These are phyloP conservation scores for Oenanthe oenanthe DNA, from an alignment of 2,113 vertebrate genomes.

Conservation along the genomic window DNA sequence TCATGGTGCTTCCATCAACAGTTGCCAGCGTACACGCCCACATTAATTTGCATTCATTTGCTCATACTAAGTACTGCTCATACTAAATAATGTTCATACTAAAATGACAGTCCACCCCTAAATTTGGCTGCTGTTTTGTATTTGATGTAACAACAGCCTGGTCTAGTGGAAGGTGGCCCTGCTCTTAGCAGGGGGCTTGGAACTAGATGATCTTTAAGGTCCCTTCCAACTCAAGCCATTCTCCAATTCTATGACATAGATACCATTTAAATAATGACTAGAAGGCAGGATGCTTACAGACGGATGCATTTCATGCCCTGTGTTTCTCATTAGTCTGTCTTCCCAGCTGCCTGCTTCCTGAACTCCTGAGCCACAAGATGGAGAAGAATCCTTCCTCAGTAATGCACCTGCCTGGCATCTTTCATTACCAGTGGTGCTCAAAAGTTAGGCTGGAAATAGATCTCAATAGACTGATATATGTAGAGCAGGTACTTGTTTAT, in stretches of 20 bases:
- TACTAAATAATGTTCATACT: not conserved
- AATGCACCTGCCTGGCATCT: rapidly evolving
- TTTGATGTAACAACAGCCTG: not conserved
- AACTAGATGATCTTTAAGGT: not conserved
- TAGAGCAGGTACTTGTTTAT: not conserved
- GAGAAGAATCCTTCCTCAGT: not conserved
- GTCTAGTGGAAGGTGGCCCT: not conserved
- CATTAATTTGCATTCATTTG: not conserved
- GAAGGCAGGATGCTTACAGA: rapidly evolving
- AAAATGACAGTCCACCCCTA: not conserved
- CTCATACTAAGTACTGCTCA: not conserved
- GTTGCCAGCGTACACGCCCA: rapidly evolving
- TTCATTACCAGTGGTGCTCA: not conserved
- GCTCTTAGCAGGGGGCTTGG: not conserved
- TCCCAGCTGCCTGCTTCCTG: rapidly evolving
- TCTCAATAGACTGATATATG: rapidly evolving
- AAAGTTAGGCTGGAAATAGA: not conserved
- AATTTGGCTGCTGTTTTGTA: not conserved
- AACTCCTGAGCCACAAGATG: not conserved
- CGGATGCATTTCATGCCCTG: rapidly evolving
- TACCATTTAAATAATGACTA: not conserved
- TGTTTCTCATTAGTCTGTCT: not conserved
- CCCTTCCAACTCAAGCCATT: not conserved
- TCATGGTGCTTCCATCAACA: rapidly evolving
- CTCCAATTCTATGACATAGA: not conserved